phyloP scores from a whole-genome alignment of 2,113 vertebrate genomes.

The Pachycephala philippinensis region DNA sequence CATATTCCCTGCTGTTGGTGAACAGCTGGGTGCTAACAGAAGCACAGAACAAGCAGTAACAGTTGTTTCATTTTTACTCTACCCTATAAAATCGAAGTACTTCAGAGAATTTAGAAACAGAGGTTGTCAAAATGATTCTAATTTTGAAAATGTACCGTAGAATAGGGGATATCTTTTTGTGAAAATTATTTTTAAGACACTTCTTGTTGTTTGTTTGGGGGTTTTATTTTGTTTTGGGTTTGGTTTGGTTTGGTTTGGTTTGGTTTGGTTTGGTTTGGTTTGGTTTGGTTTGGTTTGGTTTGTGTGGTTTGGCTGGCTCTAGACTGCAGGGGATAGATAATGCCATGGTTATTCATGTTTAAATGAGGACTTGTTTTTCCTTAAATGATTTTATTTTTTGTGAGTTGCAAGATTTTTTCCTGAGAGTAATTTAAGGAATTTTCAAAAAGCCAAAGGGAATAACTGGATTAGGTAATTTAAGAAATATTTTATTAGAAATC shows the following conservation, averaged over 20 bases:
- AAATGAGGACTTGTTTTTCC: not conserved
- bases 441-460: not conserved
- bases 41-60: not conserved
- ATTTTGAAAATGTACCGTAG: not conserved
- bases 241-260: not conserved
- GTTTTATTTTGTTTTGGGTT: not conserved
- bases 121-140: not conserved
- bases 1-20: not conserved
- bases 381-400: not conserved
- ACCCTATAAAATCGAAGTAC: not conserved
- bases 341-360: not conserved
- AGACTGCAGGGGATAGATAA: not conserved
- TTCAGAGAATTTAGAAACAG: not conserved
- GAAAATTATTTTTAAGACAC: not conserved
- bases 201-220: not conserved
- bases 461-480: not conserved
- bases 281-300: not conserved
- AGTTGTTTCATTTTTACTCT: not conserved
- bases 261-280: not conserved
- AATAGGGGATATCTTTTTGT: rapidly evolving
- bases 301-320: not conserved
- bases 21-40: not conserved
- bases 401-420: not conserved
- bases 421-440: not conserved
- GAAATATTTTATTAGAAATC: not conserved